Evolutionary conservation across 2,888 invertebrate species (phyloP).

Genomic region (Nomada lathburiana): DNA sequence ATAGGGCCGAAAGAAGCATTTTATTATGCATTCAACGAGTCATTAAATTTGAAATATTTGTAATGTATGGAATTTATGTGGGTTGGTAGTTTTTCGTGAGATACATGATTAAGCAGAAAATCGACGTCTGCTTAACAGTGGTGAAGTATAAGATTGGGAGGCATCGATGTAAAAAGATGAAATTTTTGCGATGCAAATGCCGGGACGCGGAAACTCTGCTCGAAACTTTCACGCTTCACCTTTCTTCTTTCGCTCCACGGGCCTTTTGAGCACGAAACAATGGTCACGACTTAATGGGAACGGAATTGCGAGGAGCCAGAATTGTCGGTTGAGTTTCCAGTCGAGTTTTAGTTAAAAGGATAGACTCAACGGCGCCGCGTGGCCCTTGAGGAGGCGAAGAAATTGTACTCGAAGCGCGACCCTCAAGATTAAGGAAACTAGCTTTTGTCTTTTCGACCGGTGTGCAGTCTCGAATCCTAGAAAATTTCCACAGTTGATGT

Average conservation of each 20-base stretch:
- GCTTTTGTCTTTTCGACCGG: slow-evolving; percentile 37
- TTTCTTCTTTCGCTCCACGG: slow-evolving; percentile 12
- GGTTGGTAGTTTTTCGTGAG: too few species aligned
- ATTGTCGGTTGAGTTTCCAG: slow-evolving; percentile 28
- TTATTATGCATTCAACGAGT: too few species aligned
- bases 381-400: slow-evolving; percentile 11
- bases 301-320: slow-evolving; percentile 35
- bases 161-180: background rate
- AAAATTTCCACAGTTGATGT: slow-evolving; percentile 9
- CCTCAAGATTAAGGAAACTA: slow-evolving; percentile 30
- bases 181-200: slow-evolving; percentile 46
- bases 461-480: background rate
- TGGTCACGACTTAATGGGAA: slow-evolving; percentile 41
- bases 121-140: too few species aligned
- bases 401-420: slow-evolving; percentile 28
- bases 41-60: too few species aligned
- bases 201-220: slow-evolving; percentile 20
- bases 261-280: slow-evolving; percentile 36
- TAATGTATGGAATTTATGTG: too few species aligned
- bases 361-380: slow-evolving; percentile 10
- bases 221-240: slow-evolving; percentile 33
- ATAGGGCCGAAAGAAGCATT: too few species aligned
- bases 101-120: too few species aligned
- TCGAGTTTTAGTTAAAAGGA: slow-evolving; percentile 31
- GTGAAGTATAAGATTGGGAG: background rate